Conservation (phyloP, 2,797 vertebrate genomes). For the Australoheros facetus region DNA sequence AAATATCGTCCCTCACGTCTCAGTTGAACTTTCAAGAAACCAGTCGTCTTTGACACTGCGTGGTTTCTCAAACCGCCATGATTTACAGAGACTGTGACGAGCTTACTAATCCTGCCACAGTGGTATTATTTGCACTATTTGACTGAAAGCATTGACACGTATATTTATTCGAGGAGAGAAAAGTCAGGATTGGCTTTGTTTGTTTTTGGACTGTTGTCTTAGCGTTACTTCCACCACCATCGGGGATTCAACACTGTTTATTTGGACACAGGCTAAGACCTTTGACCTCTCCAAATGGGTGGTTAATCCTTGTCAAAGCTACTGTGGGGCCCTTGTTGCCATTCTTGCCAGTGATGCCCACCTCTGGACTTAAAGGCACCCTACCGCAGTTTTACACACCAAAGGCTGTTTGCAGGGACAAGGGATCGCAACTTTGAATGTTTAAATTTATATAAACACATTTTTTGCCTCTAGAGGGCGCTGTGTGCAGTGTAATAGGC, state of each 20-base stretch:
- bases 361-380: conserved; percentile 39
- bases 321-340: conserved; percentile 52
- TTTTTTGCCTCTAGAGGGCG: background rate
- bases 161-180: conserved; percentile 73
- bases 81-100: conserved; percentile 68
- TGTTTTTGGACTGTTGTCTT: conserved; percentile 71
- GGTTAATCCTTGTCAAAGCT: conserved; percentile 68
- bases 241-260: conserved; percentile 73
- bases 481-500: background rate
- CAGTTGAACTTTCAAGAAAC: conserved; percentile 37
- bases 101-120: conserved; percentile 23
- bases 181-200: conserved; percentile 61
- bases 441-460: background rate
- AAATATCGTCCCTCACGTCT: conserved; percentile 74
- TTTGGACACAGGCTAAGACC: conserved; percentile 76
- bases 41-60: conserved; percentile 37
- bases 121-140: conserved; percentile 55
- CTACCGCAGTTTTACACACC: background rate
- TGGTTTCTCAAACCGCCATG: conserved; percentile 26
- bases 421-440: background rate
- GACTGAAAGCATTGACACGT: conserved; percentile 50
- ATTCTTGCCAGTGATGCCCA: conserved; percentile 34
- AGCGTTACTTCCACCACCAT: conserved; percentile 69
- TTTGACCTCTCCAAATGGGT: conserved; percentile 73
- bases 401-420: background rate